These are phyloP conservation scores for Leucozona laternaria DNA, from an alignment of 2,888 invertebrate genomes.

Conservation along the genomic window DNA sequence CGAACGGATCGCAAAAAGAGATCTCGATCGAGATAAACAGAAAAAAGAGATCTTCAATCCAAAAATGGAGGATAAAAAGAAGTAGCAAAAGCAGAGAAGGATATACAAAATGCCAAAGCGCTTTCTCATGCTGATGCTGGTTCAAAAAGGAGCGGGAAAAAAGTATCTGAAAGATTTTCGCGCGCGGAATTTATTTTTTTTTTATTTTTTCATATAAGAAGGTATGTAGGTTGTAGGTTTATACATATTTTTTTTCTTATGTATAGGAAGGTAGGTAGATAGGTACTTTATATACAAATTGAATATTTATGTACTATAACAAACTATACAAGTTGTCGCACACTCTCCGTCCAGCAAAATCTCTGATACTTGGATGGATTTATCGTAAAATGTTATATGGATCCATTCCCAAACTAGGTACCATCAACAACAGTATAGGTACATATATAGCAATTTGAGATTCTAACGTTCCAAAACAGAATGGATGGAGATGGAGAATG, in stretches of 20 bases:
- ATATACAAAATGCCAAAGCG: slow-evolving; percentile 62
- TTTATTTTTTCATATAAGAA: not conserved
- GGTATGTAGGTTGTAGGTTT: not conserved
- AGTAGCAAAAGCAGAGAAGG: slow-evolving; percentile 5
- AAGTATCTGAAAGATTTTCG: slow-evolving; percentile 37
- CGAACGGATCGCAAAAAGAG: slow-evolving; percentile 59
- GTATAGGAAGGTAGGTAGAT: slow-evolving; percentile 24
- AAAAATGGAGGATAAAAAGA: slow-evolving; percentile 25
- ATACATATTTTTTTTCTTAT: not conserved
- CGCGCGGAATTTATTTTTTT: slow-evolving; percentile 47
- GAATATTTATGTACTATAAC: slow-evolving; percentile 45
- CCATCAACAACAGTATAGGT: not conserved
- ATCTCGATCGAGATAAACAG: slow-evolving; percentile 65
- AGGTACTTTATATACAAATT: slow-evolving; percentile 34
- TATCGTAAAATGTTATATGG: slow-evolving; percentile 27
- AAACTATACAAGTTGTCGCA: slow-evolving; percentile 36
- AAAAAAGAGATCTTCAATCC: slow-evolving; percentile 21
- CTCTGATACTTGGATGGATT: slow-evolving; percentile 19
- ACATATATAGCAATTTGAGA: slow-evolving; percentile 17
- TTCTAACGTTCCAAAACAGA: slow-evolving; percentile 54
- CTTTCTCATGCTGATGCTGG: not conserved
- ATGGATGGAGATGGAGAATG: slow-evolving; percentile 13
- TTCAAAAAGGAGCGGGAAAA: slow-evolving; percentile 46
- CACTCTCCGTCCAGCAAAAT: not conserved
- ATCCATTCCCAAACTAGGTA: too few relatives aligned